Percentiles rank a stretch among this genome's conserved stretches.
Evolutionary conservation across 2,113 vertebrate genomes (phyloP).

Genomic region (Aleadryas rufinucha): DNA sequence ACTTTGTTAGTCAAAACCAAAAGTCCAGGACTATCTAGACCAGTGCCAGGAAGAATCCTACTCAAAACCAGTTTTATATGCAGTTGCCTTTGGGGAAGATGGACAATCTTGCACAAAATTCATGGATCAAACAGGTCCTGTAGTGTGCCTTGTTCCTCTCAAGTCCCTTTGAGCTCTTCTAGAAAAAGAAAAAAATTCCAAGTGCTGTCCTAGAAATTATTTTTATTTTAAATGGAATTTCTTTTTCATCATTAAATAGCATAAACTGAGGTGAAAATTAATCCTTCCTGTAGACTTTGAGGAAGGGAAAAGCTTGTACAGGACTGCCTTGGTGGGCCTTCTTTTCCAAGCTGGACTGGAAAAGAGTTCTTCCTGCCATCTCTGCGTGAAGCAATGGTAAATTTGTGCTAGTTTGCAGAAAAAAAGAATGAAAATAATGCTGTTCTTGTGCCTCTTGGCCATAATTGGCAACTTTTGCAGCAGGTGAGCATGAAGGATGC

Average conservation of each 20-base stretch:
- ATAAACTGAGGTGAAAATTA: not conserved
- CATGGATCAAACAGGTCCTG: accelerated
- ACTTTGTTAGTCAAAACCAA: not conserved
- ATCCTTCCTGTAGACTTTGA: not conserved
- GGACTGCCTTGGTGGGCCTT: not conserved
- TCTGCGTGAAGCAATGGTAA: not conserved
- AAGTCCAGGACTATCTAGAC: not conserved
- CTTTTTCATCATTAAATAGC: not conserved
- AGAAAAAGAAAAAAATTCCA: not conserved
- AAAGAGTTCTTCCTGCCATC: not conserved
- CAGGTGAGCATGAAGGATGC: not conserved
- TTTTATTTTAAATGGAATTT: not conserved
- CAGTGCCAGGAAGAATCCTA: not conserved
- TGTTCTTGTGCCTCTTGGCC: not conserved
- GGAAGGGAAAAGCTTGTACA: not conserved
- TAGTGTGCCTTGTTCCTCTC: not conserved
- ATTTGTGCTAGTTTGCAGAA: not conserved
- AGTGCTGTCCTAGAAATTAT: not conserved
- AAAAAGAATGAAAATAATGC: accelerated
- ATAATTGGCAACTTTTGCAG: not conserved
- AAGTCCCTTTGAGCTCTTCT: not conserved
- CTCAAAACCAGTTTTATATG: not conserved
- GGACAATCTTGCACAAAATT: not conserved
- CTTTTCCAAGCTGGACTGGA: not conserved
- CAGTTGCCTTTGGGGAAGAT: not conserved